phyloP scores from a whole-genome alignment of 2,888 invertebrate species.

The Hirtodrosophila alboralis region DNA sequence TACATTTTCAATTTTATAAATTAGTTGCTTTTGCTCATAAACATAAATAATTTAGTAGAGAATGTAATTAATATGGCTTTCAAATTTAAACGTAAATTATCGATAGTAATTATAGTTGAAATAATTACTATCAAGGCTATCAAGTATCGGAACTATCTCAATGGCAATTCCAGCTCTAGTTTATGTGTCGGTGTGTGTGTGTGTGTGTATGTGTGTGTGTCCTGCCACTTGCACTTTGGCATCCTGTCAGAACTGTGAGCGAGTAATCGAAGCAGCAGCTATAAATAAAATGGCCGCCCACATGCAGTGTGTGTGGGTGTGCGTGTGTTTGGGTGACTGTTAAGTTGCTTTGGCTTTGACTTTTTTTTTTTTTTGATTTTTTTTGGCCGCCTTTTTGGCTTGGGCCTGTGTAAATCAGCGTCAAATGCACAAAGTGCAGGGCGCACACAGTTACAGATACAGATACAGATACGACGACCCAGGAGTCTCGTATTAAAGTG shows the following conservation, averaged over 20 bases:
- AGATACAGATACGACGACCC: constrained; percentile 47
- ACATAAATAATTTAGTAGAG: no score
- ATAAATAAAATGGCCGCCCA: constrained; percentile 61
- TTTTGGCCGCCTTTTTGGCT: constrained; percentile 27
- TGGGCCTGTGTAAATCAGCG: constrained; percentile 66
- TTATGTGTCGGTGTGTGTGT: constrained; percentile 22
- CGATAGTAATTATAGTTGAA: no score
- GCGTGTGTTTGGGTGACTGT: constrained; percentile 7
- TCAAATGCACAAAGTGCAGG: constrained; percentile 67
- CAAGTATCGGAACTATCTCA: no score
- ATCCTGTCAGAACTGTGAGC: constrained; percentile 69
- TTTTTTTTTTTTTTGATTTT: constrained; percentile 45
- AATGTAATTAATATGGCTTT: no score
- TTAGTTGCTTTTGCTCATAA: no score
- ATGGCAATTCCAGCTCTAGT: no score
- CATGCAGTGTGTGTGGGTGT: constrained; percentile 2
- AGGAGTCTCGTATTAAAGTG: constrained; percentile 53
- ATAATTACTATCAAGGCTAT: no score
- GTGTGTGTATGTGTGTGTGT: constrained; percentile 27
- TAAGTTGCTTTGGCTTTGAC: constrained; percentile 43
- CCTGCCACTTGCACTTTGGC: constrained; percentile 66
- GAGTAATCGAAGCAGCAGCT: constrained; percentile 62
- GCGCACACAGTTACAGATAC: constrained; percentile 29
- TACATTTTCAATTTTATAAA: no score
- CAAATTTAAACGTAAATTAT: no score